Conservation (phyloP, 2,113 vertebrate genomes). For the Pygoscelis antarcticus region DNA sequence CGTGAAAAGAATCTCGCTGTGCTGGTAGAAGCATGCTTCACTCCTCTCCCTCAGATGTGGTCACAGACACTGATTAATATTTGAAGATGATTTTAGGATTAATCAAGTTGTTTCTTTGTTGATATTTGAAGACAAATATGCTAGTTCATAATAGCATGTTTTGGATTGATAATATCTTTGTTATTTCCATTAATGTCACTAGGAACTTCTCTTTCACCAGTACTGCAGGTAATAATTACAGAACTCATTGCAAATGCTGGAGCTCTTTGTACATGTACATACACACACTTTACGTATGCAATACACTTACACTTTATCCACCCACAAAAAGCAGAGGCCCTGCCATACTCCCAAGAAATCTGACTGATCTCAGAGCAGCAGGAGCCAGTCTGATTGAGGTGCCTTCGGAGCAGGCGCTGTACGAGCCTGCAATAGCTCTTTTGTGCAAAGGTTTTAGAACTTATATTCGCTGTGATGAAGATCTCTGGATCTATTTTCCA, state of each 20-base stretch:
- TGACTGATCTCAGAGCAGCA: not conserved
- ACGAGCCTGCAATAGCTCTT: not conserved
- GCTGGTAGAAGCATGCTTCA: not conserved
- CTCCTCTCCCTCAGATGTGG: not conserved
- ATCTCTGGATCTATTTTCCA: not conserved
- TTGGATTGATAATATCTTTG: not conserved
- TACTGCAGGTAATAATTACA: not conserved
- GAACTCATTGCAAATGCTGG: not conserved
- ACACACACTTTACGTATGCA: accelerated
- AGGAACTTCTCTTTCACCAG: not conserved
- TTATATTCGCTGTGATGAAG: accelerated
- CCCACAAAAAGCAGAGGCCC: not conserved
- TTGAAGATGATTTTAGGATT: not conserved
- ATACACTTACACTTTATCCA: not conserved
- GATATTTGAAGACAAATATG: not conserved
- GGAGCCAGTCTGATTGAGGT: not conserved
- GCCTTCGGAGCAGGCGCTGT: not conserved
- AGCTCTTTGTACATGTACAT: not conserved
- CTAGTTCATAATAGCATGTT: not conserved
- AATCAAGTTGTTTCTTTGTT: not conserved
- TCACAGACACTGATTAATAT: not conserved
- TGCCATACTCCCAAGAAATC: not conserved
- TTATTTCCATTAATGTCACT: not conserved
- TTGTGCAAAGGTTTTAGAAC: not conserved
- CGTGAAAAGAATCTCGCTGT: not conserved